phyloP scores from a whole-genome alignment of 2,888 invertebrate species.

The Tiliacea citrago region DNA sequence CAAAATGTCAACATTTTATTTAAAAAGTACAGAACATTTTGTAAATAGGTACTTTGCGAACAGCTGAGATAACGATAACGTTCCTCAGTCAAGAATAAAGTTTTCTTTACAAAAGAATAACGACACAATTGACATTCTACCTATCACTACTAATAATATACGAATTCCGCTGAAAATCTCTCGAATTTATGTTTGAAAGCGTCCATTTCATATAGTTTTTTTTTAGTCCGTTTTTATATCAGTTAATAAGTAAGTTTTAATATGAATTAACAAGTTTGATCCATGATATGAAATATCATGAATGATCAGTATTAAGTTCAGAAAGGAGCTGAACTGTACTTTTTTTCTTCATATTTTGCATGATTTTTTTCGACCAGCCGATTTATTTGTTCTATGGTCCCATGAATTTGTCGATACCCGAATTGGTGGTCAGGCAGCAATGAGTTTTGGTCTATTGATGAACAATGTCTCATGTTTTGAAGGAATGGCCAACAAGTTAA shows the following conservation, averaged over 20 bases:
- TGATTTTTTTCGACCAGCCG: background rate
- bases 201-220: background rate
- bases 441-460: background rate
- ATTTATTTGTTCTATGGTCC: background rate
- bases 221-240: no score
- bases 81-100: constrained; percentile 26
- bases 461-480: background rate
- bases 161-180: background rate
- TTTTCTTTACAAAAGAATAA: constrained; percentile 15
- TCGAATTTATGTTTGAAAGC: background rate
- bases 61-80: constrained; percentile 28
- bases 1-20: background rate
- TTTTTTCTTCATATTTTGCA: no score
- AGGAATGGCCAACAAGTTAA: background rate
- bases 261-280: no score
- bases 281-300: no score
- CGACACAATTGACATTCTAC: constrained; percentile 34
- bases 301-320: no score
- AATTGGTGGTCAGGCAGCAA: background rate
- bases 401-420: background rate
- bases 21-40: constrained; percentile 52
- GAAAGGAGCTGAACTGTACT: background rate
- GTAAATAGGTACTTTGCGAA: constrained; percentile 24
- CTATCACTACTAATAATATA: constrained; percentile 11
- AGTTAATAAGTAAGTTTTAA: no score